Conservation (phyloP, 23 tunicate species). For the Oikopleura vanhoeffeni region DNA sequence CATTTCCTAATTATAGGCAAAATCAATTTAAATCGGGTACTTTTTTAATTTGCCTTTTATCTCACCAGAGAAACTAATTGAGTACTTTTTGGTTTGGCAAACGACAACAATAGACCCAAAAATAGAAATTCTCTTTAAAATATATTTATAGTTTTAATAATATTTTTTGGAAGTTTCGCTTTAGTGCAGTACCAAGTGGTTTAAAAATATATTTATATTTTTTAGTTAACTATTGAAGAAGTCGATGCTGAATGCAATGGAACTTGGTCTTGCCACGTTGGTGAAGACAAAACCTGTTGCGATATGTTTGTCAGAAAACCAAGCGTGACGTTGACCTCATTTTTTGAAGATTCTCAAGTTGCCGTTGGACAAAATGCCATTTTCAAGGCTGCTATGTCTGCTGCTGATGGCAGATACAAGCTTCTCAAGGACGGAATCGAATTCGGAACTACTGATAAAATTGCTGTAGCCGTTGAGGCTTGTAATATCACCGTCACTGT, state of each 20-base stretch:
- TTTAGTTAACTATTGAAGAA: slow-evolving; percentile 44
- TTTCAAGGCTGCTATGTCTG: slow-evolving; percentile 43
- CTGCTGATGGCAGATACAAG: slow-evolving; percentile 42
- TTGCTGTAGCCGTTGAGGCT: slow-evolving; percentile 48
- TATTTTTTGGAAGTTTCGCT: no score
- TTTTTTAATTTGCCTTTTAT: no score
- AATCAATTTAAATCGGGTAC: no score
- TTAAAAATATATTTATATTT: no score
- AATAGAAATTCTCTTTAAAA: no score
- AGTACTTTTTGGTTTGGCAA: no score
- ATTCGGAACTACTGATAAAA: slow-evolving; percentile 25
- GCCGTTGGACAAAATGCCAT: slow-evolving; percentile 40
- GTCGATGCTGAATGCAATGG: slow-evolving; percentile 34
- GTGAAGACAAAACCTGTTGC: slow-evolving; percentile 62
- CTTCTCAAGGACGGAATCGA: slow-evolving; percentile 64
- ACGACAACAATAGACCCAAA: no score
- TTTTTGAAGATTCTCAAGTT: slow-evolving; percentile 48
- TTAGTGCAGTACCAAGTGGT: no score
- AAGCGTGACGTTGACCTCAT: slow-evolving; percentile 38
- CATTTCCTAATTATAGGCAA: no score
- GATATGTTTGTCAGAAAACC: slow-evolving; percentile 88
- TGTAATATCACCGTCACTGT: slow-evolving; percentile 33
- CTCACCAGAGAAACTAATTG: no score
- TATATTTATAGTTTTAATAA: no score
- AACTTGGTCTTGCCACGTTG: slow-evolving; percentile 47